Evolutionary conservation across 2,888 invertebrate genomes (phyloP).

Genomic region (Rhyacophila evoluta): DNA sequence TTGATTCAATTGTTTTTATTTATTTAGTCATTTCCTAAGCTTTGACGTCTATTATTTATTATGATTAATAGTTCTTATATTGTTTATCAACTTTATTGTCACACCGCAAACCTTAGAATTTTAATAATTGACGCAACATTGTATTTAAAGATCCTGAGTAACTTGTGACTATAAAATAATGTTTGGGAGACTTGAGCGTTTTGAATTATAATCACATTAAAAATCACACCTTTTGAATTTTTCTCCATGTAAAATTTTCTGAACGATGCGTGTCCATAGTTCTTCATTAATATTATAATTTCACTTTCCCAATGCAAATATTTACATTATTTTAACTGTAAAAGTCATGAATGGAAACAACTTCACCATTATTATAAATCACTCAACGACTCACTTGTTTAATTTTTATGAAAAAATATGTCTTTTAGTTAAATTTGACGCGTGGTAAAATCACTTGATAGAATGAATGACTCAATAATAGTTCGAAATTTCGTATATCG

Average conservation of each 20-base stretch:
- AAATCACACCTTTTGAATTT: conserved; percentile 46
- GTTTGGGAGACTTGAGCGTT: too few relatives aligned
- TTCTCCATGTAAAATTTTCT: conserved; percentile 50
- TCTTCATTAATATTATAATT: conserved; percentile 46
- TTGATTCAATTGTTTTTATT: too few relatives aligned
- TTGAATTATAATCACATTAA: too few relatives aligned
- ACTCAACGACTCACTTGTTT: not conserved
- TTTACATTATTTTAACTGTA: conserved; percentile 31
- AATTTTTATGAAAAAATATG: not conserved
- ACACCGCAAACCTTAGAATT: too few relatives aligned
- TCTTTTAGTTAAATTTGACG: not conserved
- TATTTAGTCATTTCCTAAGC: too few relatives aligned
- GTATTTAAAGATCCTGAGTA: too few relatives aligned
- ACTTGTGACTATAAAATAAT: too few relatives aligned
- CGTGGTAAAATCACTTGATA: not conserved
- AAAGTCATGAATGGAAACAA: not conserved
- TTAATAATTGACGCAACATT: too few relatives aligned
- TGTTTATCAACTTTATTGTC: too few relatives aligned
- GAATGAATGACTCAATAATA: not conserved
- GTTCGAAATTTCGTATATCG: not conserved
- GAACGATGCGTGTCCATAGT: conserved; percentile 42
- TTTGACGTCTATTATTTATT: too few relatives aligned
- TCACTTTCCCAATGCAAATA: conserved; percentile 37
- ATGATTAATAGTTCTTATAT: too few relatives aligned
- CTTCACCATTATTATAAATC: conserved; percentile 5